Conservation (phyloP, 2,113 vertebrate species). For the Oreochromis niloticus region DNA sequence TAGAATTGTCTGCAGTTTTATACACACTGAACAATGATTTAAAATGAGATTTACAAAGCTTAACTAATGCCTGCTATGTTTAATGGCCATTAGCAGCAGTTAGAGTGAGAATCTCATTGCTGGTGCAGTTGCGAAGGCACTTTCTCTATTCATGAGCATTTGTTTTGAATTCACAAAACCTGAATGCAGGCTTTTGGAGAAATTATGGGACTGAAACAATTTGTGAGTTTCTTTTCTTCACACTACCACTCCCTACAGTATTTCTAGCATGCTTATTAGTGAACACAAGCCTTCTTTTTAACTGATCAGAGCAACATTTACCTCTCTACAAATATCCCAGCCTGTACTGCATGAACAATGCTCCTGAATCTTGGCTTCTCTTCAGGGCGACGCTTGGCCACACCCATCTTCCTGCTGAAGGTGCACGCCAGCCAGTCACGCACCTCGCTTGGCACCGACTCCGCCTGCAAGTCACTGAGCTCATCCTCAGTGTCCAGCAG, state of each 20-base stretch:
- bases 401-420: constrained; percentile 95
- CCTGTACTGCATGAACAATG: constrained; percentile 96
- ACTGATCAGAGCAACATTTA: not conserved
- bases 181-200: not conserved
- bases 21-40: not conserved
- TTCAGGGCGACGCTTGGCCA: constrained; percentile 85
- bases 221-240: not conserved
- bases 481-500: constrained; percentile 95
- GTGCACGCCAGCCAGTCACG: constrained; percentile 97
- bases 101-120: not conserved
- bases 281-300: not conserved
- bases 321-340: constrained; percentile 91
- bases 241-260: not conserved
- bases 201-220: not conserved
- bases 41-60: not conserved
- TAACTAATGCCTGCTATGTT: not conserved
- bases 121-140: not conserved
- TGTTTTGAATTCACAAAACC: not conserved
- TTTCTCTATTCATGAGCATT: not conserved
- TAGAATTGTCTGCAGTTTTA: not conserved
- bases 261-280: not conserved
- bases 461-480: constrained; percentile 87
- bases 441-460: constrained; percentile 91
- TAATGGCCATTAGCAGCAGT: not conserved
- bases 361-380: constrained; percentile 97